phyloP scores from a whole-genome alignment of 2,888 invertebrate genomes.

The Drosophila nr. perissopoda region DNA sequence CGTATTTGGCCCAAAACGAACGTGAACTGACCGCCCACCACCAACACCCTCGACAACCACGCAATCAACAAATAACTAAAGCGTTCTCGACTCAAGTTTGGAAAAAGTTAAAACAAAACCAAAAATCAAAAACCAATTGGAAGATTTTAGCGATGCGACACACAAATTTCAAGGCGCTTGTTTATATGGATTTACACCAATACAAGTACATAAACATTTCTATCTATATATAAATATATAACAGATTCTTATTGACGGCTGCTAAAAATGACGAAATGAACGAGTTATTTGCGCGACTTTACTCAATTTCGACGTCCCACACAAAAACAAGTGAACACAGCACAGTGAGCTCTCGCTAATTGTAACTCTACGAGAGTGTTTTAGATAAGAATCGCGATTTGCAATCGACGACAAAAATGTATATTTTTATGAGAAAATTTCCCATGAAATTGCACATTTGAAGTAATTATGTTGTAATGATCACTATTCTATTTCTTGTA shows the following conservation, averaged over 20 bases:
- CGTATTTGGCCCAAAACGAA: conserved; percentile 56
- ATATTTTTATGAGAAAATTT: background rate
- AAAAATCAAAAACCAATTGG: conserved; percentile 39
- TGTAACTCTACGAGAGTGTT: background rate
- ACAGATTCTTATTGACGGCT: conserved; percentile 68
- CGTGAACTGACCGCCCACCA: conserved; percentile 47
- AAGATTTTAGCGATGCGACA: conserved; percentile 65
- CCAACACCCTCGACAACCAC: conserved; percentile 33
- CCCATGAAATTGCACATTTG: background rate
- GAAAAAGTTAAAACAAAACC: conserved; percentile 21
- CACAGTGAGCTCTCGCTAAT: background rate
- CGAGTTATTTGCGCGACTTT: conserved; percentile 75
- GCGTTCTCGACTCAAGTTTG: conserved; percentile 51
- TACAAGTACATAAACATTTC: conserved; percentile 14
- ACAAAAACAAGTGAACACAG: conserved; percentile 29
- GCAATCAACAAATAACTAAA: conserved; percentile 36
- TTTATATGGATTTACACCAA: conserved; percentile 60
- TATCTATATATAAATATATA: conserved; percentile 31
- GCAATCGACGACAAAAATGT: background rate
- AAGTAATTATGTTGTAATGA: background rate
- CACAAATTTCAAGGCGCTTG: conserved; percentile 57
- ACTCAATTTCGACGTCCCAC: conserved; percentile 58
- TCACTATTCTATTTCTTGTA: background rate
- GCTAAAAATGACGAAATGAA: conserved; percentile 71
- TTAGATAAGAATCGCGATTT: background rate